Evolutionary conservation across 2,113 vertebrate species (phyloP).

Genomic region (Lycaon pictus): DNA sequence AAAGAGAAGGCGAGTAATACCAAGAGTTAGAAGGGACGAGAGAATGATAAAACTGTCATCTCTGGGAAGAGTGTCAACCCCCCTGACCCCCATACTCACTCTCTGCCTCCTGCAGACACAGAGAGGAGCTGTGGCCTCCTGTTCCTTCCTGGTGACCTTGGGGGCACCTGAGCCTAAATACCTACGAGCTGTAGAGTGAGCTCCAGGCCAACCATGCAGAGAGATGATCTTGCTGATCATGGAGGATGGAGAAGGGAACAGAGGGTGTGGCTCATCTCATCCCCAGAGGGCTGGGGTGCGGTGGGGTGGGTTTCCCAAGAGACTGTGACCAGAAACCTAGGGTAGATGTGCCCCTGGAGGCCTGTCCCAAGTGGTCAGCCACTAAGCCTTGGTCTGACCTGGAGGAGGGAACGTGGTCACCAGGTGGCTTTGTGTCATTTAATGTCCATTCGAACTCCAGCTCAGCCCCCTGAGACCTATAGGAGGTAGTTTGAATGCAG

Average conservation of each 20-base stretch:
- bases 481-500: background rate
- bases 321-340: background rate
- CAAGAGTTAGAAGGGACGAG: background rate
- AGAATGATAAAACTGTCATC: no score
- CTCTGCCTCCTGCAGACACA: background rate
- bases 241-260: background rate
- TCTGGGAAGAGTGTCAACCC: background rate
- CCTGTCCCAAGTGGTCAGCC: background rate
- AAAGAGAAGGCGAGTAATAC: background rate
- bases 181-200: background rate
- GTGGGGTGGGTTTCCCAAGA: background rate
- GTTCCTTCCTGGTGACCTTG: background rate
- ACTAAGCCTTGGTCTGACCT: background rate
- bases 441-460: background rate
- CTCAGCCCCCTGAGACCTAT: background rate
- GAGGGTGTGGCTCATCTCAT: background rate
- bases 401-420: background rate
- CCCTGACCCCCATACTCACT: background rate
- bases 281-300: no score
- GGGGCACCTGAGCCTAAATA: background rate
- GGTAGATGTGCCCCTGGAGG: background rate
- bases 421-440: background rate
- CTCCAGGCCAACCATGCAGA: background rate
- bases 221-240: background rate
- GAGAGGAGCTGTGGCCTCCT: background rate